Evolutionary conservation across 2,113 vertebrate genomes (phyloP), one percentile per base, ranked within the genome.

Genomic region (Nerophis lumbriciformis): DNA sequence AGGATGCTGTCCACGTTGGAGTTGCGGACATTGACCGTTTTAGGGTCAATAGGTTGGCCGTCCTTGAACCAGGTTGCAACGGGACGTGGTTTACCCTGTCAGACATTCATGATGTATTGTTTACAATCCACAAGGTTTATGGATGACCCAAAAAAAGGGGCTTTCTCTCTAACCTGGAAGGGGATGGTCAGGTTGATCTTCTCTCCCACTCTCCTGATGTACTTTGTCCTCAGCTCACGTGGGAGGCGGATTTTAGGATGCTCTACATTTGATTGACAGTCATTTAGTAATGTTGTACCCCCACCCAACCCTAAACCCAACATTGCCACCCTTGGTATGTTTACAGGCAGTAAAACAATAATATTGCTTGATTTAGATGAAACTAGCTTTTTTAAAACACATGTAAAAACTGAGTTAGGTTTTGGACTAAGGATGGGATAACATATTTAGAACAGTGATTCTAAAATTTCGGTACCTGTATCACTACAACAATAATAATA

Each of bases 181-280:
- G 94, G 93, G 72, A 96, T 91, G 61, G 91, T 78, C 14, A 96
- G 84, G 84, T 96, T 96, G 77, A 96, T 38, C 36, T 85, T 90
- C 1, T 95, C 92, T 51, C 94, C 94, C 0, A 96, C 94, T 87
- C 44, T 92, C 59, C 75, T 91, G 81, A 95, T 83, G 73, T 88
- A 94, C 6, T 93, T 95, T 74, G 92, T 91, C 60, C 94, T 93
- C 47, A 96, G 90, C 0, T 94, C 81, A 6, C 94, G 92, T 2
- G 94, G 94, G 0, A 96, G 90, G 12, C 93, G 93, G 77, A 96
- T 95, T 85, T 94, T 95, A 35, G 94, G 94, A 63, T 91, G 88
- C 63, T 96, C 94, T 96, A 67, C 39, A 42, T 42, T 42, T 42
- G 39, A 42, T 39, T 39, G 38, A 39, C 38, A 39, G 38, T 42